These are phyloP conservation scores for Chaetogeoica ovagalla DNA, from an alignment of 2,888 invertebrate species.

Conservation along the genomic window DNA sequence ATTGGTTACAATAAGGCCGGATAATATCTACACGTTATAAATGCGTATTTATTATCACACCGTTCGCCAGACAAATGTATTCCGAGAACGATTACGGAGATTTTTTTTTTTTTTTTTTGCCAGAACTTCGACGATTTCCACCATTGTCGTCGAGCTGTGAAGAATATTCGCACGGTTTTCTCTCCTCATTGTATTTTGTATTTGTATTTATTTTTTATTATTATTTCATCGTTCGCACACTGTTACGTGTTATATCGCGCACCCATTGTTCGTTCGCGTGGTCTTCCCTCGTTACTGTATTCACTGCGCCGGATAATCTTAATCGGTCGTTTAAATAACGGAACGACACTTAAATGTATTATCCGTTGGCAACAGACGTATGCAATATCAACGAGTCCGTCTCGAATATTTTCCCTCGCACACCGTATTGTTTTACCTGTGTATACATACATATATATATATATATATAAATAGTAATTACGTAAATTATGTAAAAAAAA, in stretches of 20 bases:
- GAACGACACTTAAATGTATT: conserved; percentile 11
- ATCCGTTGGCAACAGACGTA: conserved; percentile 21
- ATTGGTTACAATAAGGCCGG: no score
- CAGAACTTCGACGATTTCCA: conserved; percentile 33
- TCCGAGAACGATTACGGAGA: conserved; percentile 23
- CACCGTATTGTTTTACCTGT: neutral
- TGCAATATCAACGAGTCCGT: neutral
- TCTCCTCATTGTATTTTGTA: conserved; percentile 47
- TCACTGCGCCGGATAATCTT: conserved; percentile 36
- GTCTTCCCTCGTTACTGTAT: conserved; percentile 26
- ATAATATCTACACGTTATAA: no score
- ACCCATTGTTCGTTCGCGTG: conserved; percentile 29
- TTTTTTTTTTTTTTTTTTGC: no score
- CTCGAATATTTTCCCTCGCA: neutral
- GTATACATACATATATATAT: no score
- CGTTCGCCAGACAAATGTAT: conserved; percentile 30
- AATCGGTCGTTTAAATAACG: conserved; percentile 36
- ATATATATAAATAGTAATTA: no score
- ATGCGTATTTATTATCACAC: no score
- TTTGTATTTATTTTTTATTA: neutral
- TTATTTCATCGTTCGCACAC: conserved; percentile 10
- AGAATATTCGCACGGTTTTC: conserved; percentile 51
- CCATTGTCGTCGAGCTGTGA: conserved; percentile 43
- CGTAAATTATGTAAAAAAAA: neutral
- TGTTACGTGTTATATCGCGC: neutral